Evolutionary conservation across 2,797 vertebrate species (phyloP), one percentile per base, ranked within the genome.

Genomic region (Rhodeus uyekii): DNA sequence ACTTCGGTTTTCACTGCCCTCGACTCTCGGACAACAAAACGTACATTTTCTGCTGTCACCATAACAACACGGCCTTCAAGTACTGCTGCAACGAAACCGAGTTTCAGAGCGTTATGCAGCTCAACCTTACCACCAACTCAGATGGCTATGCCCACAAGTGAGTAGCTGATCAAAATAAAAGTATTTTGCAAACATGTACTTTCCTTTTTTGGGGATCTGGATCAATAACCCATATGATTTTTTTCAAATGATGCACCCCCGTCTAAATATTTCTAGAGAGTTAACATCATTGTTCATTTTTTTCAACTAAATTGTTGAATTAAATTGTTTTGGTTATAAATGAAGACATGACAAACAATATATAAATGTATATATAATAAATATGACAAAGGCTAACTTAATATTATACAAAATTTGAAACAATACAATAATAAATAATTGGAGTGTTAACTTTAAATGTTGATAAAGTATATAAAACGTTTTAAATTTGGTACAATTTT

Each of bases 41-140:
- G 61, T 99, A 98, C 92, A 92, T 98, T 93, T 97, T 96, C 86
- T 99, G 98, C 95, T 99, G 98, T 93, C 94, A 98, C 93, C 98
- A 97, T 92, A 99, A 99, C 95, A 97, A 97, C 96, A 97, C 97
- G 0, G 95, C 96, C 71, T 99, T 99, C 93, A 99, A 99, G 90
- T 99, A 99, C 92, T 99, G 98, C 95, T 99, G 98, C 96, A 99
- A 98, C 92, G 98, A 99, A 94, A 98, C 96, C 0, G 98, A 98
- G 91, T 99, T 99, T 91, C 97, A 97, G 94, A 93, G 93, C 81
- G 95, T 99, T 91, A 99, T 97, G 97, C 98, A 97, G 93, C 91
- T 97, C 85, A 99, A 99, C 93, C 92, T 99, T 88, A 99, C 97
- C 1, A 95, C 93, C 80, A 90, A 89, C 75, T 87, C 96, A 36